Evolutionary conservation across 2,888 invertebrate species (phyloP), one percentile per base, ranked within the genome.

Genomic region (Scaptomyza caliginosa): DNA sequence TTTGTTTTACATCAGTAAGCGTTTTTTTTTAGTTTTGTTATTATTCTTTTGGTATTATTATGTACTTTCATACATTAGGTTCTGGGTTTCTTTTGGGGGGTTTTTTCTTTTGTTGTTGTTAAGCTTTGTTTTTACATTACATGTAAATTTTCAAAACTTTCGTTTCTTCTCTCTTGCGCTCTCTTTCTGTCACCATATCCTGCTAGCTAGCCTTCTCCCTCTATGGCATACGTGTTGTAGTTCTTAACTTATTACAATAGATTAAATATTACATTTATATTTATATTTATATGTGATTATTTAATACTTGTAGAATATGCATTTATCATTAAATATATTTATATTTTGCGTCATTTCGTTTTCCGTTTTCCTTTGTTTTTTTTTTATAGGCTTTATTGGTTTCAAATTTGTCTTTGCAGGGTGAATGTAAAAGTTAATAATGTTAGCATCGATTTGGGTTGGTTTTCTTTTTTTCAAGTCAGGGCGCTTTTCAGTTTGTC

Each of bases 1-100:
- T 89, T 89, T 90, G 86, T 90, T 89, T 88, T 89, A 78, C 90
- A 83, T 88, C 84, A 84, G 86, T 89, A 89, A 89, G 89, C 90
- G 88, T 82, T 83, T 86, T 65, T 71, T 60, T 74, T 73, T 59
- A 46, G 50, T 56, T 67, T 62, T 48, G 36, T 58, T 45, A 51
- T 55, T 46, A 28, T 38, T 19, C 24, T 54, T 50, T 55, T 28
- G 8, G 13, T 34, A 40, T 26, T 21, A 45, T 13, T 42, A 16
- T 51, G 16, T 36, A 38, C 38, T 67, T 62, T 38, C 39, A 26
- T 32, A 24, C 46, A 16, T 55, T 28, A 21, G 42, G 36, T 34
- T 36, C 36, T 28, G 39, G 1, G 2, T 21, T 39, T 39, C 3
- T 2, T 19, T 24, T 28, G 38, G 19, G 24, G 19, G 5, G 17